Percentiles rank a stretch among this genome's conserved stretches.
Evolutionary conservation across 2,888 invertebrate species (phyloP).

Genomic region (Crematogaster levior): DNA sequence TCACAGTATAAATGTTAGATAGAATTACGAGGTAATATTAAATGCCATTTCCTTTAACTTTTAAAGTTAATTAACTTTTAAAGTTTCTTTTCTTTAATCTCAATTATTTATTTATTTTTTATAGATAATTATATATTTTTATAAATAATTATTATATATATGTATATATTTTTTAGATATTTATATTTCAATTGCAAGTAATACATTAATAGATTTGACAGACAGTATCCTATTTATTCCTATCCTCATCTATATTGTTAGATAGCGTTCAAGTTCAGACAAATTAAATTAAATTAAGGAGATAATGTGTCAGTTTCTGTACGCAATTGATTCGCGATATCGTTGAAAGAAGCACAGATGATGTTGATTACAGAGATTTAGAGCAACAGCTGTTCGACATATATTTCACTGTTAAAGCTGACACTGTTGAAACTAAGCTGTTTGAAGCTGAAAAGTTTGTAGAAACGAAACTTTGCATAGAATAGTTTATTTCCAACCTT

Average conservation of each 20-base stretch:
- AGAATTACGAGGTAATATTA: neutral
- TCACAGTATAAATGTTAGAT: neutral
- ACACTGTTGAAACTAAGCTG: neutral
- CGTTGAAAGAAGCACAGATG: neutral
- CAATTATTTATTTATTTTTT: neutral
- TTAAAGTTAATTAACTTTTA: no score
- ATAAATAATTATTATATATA: no score
- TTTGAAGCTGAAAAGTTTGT: neutral
- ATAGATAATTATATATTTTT: no score
- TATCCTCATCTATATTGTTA: neutral
- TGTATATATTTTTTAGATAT: no score
- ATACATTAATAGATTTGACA: neutral
- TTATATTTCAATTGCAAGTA: neutral
- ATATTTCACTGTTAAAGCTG: conserved; percentile 6
- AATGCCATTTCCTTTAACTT: neutral
- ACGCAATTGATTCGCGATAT: neutral
- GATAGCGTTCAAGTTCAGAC: neutral
- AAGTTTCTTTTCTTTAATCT: no score
- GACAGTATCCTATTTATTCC: neutral
- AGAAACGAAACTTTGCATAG: conserved; percentile 1
- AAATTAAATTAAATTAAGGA: conserved; percentile 22
- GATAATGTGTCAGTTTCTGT: neutral
- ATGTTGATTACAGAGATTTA: conserved; percentile 13
- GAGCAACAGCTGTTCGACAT: conserved; percentile 12
- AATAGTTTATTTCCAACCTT: conserved; percentile 17